Percentiles rank a stretch among this genome's conserved stretches.
Evolutionary conservation across 2,113 vertebrate genomes (phyloP).

Genomic region (Bettongia penicillata): DNA sequence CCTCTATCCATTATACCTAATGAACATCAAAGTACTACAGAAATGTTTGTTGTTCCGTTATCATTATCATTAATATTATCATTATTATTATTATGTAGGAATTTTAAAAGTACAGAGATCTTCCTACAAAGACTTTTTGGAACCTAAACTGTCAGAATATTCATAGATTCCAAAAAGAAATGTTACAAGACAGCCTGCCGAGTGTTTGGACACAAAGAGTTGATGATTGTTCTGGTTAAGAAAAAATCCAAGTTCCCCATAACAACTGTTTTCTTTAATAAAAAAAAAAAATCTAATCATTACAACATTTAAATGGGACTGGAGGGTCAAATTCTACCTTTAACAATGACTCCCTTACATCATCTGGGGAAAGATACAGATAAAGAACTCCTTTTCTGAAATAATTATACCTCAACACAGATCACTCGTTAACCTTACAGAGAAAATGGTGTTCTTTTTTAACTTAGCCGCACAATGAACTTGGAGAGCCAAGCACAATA

Average conservation of each 20-base stretch:
- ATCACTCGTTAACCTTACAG: constrained; percentile 16
- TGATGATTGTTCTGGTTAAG: constrained; percentile 32
- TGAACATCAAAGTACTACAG: neutral
- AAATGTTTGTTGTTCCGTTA: neutral
- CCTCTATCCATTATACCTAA: neutral
- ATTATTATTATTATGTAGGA: neutral
- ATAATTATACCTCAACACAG: constrained; percentile 57
- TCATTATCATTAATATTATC: neutral
- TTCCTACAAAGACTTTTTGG: constrained; percentile 40
- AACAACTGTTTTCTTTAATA: constrained; percentile 13
- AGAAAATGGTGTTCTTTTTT: constrained; percentile 64
- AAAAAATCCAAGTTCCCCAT: neutral
- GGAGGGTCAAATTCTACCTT: constrained; percentile 50
- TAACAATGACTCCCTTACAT: constrained; percentile 29
- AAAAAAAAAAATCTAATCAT: constrained; percentile 20
- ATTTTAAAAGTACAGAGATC: constrained; percentile 3
- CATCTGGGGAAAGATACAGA: constrained; percentile 14
- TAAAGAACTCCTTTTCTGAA: constrained; percentile 17
- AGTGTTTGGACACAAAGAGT: constrained; percentile 28
- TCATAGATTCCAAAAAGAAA: constrained; percentile 20
- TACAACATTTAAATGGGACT: neutral
- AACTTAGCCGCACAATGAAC: constrained; percentile 71
- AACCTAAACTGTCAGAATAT: constrained; percentile 26
- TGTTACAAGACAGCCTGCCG: neutral
- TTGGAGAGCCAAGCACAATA: constrained; percentile 56